These are phyloP conservation scores for Penaeus japonicus DNA, from an alignment of 1,140 invertebrate species.

Conservation along the genomic window DNA sequence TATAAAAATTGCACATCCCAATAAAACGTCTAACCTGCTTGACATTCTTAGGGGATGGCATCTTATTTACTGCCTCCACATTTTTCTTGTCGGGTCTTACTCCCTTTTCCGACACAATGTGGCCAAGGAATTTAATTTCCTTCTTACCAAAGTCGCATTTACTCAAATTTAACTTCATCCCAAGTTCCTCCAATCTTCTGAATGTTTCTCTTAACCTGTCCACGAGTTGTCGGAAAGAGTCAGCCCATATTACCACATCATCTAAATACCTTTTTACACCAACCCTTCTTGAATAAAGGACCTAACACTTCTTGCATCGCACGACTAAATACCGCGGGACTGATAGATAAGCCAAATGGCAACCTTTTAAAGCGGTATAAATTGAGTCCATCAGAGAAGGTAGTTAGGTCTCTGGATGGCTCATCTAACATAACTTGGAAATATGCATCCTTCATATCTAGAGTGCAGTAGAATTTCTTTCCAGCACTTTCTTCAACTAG, in stretches of 20 bases:
- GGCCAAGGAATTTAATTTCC: no score
- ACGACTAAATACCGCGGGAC: background rate
- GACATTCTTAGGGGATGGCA: background rate
- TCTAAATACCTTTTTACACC: background rate
- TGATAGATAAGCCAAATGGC: background rate
- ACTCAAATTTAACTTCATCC: background rate
- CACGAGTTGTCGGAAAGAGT: background rate
- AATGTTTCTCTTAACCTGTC: background rate
- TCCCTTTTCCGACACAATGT: no score
- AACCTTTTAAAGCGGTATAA: background rate
- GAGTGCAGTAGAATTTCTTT: background rate
- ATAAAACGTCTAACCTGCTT: background rate
- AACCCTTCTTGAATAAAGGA: background rate
- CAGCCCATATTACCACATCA: background rate
- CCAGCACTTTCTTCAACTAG: background rate
- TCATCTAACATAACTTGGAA: background rate
- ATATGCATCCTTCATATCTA: constrained; percentile 22
- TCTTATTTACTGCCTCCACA: no score
- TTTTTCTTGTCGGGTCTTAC: no score
- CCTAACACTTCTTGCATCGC: background rate
- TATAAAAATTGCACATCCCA: background rate
- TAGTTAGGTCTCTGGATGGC: background rate
- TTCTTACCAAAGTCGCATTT: no score
- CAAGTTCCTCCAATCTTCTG: background rate
- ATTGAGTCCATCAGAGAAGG: background rate